Conservation (phyloP, 30 jellyfish, hydroid and myxozoan species). For the Sanderia malayensis region DNA sequence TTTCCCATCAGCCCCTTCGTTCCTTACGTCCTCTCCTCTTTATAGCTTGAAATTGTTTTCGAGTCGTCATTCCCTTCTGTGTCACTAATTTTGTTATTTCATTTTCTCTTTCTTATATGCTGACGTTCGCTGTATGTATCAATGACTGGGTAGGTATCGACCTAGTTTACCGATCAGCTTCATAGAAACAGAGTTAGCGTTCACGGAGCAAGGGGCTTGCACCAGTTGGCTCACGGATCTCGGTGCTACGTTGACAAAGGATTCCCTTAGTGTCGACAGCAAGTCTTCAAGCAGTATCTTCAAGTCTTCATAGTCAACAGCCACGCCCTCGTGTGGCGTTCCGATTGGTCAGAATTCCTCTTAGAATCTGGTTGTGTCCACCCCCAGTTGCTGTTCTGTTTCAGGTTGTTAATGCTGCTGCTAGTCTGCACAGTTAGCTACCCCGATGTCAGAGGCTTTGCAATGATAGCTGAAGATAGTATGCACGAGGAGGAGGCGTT, state of each 20-base stretch:
- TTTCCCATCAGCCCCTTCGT: no score
- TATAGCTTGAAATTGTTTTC: no score
- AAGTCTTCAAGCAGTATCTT: conserved; percentile 73
- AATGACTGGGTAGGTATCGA: conserved; percentile 91
- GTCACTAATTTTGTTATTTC: conserved; percentile 31
- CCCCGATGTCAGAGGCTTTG: no score
- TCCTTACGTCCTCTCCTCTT: no score
- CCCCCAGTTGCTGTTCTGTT: conserved; percentile 35
- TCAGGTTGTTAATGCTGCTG: no score
- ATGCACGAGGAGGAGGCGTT: no score
- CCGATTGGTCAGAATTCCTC: no score
- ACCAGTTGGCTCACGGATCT: conserved; percentile 86
- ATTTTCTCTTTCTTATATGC: conserved; percentile 46
- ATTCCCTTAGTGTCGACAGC: conserved; percentile 85
- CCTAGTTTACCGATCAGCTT: conserved; percentile 84
- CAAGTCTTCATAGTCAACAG: conserved; percentile 45
- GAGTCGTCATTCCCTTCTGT: conserved; percentile 15
- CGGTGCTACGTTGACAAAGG: conserved; percentile 73
- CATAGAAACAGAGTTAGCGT: conserved; percentile 87
- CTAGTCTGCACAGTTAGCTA: no score
- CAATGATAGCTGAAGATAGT: no score
- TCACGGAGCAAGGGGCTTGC: conserved; percentile 84
- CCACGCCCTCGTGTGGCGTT: no score
- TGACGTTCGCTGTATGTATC: conserved; percentile 47
- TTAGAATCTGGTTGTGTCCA: conserved; percentile 13